Base-by-base conservation (phyloP, 2,888 invertebrate species). In the Hyppa rectilinea region DNA sequence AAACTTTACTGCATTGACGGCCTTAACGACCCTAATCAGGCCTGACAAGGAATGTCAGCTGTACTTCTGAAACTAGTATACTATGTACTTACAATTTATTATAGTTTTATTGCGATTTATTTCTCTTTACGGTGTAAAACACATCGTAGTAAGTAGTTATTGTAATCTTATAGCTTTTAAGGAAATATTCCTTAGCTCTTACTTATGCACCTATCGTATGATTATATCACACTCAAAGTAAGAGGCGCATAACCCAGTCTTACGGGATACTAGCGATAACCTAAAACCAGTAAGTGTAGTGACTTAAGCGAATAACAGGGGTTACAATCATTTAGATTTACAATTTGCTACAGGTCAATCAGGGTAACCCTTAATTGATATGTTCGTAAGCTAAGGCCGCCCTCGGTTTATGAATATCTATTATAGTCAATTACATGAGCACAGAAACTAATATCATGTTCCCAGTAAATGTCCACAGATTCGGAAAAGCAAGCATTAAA, bases 371-470 rank as follows among this genome's bases (percentile, higher is more conserved):
- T 65, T 79, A 72, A 81, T 66, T 72, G 84, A 84, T 84, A 76
- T 73, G 75, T 75, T 69, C 49, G 60, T 82, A 73, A 84, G 77
- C 69, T 75, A 85, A 85, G 82, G 85, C 82, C 80, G 78, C 82
- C 72, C 75, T 82, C 76, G 83, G 83, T 81, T 76, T 80, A 76
- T 76, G 71, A 79, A 71, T 66, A 83, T 78, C 72, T 71, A 68
- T 79, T 72, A 83, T 71, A 76, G 74, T 36, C 49, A 64, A 50
- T 59, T 69, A 58, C 38, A 80, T 73, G 81, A 67, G 74, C 65
- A 69, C 62, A 73, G 65, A 56, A 76, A 63, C 59, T 49, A 61
- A 65, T 64, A 64, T 53, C 59, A 64, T 47, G 45, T 60, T 40
- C 43, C 50, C 58, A 69, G 40, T 59, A 66, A 62, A 59, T 53